Evolutionary conservation across 2,113 vertebrate species (phyloP).

Genomic region (Glaucomys volans): DNA sequence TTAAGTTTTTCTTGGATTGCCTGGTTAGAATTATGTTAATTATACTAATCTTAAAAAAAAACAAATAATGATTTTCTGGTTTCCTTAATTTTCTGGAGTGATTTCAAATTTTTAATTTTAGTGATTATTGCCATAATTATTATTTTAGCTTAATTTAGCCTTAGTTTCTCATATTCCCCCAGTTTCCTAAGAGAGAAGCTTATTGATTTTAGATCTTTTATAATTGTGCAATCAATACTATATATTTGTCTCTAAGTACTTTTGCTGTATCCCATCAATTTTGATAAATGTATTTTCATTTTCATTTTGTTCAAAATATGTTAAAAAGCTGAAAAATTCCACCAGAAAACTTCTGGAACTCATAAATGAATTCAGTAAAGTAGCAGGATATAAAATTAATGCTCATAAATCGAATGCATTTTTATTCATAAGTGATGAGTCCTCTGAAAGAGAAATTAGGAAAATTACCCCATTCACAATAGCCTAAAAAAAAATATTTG

Average conservation of each 20-base stretch:
- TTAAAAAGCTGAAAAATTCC: too few relatives aligned
- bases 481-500: too few relatives aligned
- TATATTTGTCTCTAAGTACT: neutral
- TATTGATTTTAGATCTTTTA: neutral
- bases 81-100: neutral
- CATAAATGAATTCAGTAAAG: too few relatives aligned
- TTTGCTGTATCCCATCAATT: neutral
- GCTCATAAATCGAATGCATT: too few relatives aligned
- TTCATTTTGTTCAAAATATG: neutral
- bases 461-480: too few relatives aligned
- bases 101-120: neutral
- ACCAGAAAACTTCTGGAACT: too few relatives aligned
- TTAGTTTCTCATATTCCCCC: neutral
- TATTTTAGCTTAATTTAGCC: neutral
- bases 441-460: too few relatives aligned
- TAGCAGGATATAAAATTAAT: too few relatives aligned
- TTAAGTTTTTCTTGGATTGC: neutral
- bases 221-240: neutral
- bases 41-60: neutral
- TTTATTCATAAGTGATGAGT: too few relatives aligned
- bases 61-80: neutral
- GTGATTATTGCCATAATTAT: neutral
- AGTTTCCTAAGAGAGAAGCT: neutral
- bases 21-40: neutral
- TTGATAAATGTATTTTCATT: neutral